phyloP scores from a whole-genome alignment of 1,140 invertebrate genomes.

The Neuroterus valhalla region DNA sequence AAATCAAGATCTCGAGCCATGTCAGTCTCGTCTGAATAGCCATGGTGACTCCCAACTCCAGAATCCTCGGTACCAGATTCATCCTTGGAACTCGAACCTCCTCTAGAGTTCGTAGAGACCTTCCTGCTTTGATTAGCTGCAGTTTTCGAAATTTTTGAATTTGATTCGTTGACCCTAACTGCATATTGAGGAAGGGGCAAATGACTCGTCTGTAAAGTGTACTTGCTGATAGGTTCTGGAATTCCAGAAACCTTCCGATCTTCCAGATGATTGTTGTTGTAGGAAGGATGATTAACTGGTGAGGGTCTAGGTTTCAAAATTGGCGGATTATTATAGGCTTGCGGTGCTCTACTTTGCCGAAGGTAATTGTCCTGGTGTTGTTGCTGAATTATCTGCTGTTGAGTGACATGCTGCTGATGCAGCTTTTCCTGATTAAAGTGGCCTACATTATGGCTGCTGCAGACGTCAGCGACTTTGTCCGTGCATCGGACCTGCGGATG shows the following conservation, averaged over 20 bases:
- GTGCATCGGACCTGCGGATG: slow-evolving; percentile 68
- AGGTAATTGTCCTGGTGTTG: slow-evolving; percentile 43
- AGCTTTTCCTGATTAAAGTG: slow-evolving; percentile 64
- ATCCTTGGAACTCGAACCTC: slow-evolving; percentile 70
- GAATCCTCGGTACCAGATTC: slow-evolving; percentile 78
- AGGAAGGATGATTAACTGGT: slow-evolving; percentile 51
- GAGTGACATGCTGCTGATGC: slow-evolving; percentile 42
- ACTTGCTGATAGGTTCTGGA: slow-evolving; percentile 74
- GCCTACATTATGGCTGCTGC: slow-evolving; percentile 58
- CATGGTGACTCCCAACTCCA: slow-evolving; percentile 78
- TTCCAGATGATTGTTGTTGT: slow-evolving; percentile 40
- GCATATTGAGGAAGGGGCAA: slow-evolving; percentile 84
- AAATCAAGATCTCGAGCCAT: slow-evolving; percentile 57
- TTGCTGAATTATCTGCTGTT: slow-evolving; percentile 44
- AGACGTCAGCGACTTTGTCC: slow-evolving; percentile 74
- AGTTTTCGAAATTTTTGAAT: slow-evolving; percentile 83
- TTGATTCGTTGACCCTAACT: slow-evolving; percentile 78
- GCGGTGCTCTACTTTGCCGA: slow-evolving; percentile 41
- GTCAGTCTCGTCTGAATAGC: slow-evolving; percentile 60
- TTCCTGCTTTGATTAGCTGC: slow-evolving; percentile 78
- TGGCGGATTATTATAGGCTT: slow-evolving; percentile 35
- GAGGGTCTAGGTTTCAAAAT: slow-evolving; percentile 53
- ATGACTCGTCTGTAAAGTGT: slow-evolving; percentile 83
- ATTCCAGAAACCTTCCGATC: slow-evolving; percentile 54
- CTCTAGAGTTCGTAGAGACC: slow-evolving; percentile 62